Conservation (phyloP, 1,140 invertebrate genomes). For the Drosophila fuyamai region DNA sequence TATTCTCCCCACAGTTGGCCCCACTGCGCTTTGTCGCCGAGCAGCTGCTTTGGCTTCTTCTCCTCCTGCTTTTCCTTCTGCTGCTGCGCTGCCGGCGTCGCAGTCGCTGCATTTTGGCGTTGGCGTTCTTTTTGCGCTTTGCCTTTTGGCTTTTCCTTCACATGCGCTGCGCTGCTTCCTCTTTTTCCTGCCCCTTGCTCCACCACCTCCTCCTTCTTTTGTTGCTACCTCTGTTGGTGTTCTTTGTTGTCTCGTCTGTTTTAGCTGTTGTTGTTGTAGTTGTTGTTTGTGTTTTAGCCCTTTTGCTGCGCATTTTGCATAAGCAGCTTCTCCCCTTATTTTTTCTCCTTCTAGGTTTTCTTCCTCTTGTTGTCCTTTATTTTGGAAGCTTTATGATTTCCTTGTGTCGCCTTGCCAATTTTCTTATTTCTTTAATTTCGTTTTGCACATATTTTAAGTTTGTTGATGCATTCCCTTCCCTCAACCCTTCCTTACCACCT, state of each 20-base stretch:
- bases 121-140: constrained; percentile 77
- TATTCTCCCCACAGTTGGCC: neutral
- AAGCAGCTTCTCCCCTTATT: constrained; percentile 48
- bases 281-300: constrained; percentile 43
- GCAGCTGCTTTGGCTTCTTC: constrained; percentile 41
- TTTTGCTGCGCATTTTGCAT: constrained; percentile 64
- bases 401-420: constrained; percentile 45
- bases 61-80: constrained; percentile 13
- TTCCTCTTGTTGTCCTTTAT: constrained; percentile 6
- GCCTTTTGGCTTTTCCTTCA: constrained; percentile 75
- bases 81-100: constrained; percentile 38
- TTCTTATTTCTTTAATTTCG: constrained; percentile 66
- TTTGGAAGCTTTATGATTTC: constrained; percentile 1
- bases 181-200: constrained; percentile 4
- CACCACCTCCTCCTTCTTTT: neutral
- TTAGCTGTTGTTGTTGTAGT: constrained; percentile 24
- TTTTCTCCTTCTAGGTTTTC: constrained; percentile 11
- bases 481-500: neutral
- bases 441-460: constrained; percentile 30
- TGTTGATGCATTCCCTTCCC: constrained; percentile 48
- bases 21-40: constrained; percentile 38
- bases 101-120: constrained; percentile 74
- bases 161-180: constrained; percentile 28
- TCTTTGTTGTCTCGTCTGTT: constrained; percentile 77
- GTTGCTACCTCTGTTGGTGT: constrained; percentile 52